Conservation (phyloP, 2,113 vertebrate species). For the Tetraodon nigroviridis region DNA sequence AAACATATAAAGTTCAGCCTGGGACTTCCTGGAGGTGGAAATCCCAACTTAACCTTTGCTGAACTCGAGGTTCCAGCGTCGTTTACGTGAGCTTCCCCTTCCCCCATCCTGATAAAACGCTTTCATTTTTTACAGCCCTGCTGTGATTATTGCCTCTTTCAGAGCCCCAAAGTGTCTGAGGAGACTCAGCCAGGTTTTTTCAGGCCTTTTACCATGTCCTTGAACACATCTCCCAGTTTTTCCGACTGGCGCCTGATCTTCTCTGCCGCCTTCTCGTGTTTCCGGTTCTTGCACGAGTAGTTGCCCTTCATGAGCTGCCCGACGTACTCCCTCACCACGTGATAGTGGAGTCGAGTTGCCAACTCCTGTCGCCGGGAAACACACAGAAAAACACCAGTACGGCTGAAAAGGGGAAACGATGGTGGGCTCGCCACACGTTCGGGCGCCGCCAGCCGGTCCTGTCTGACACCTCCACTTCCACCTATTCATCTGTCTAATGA, state of each 20-base stretch:
- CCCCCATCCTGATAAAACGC: not conserved
- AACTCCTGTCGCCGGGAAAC: conserved; percentile 52
- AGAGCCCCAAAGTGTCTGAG: not conserved
- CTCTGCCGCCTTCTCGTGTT: conserved; percentile 59
- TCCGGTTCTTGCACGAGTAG: conserved; percentile 70
- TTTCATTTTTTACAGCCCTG: not conserved
- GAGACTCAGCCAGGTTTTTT: not conserved
- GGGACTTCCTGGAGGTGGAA: not conserved
- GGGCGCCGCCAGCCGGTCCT: not conserved
- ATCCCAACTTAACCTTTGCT: not conserved
- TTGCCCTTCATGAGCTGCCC: conserved; percentile 72
- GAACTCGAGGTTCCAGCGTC: too few species aligned
- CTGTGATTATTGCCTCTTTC: too few species aligned
- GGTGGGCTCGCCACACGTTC: not conserved
- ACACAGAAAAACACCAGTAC: conserved; percentile 18
- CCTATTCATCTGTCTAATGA: conserved; percentile 25
- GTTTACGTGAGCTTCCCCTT: not conserved
- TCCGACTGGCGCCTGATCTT: conserved; percentile 64
- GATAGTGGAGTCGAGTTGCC: conserved; percentile 54
- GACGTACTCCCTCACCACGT: conserved; percentile 65
- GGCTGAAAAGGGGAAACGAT: not conserved
- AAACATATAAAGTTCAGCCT: too few species aligned
- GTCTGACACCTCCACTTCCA: conserved; percentile 27
- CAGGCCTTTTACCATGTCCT: conserved; percentile 57
- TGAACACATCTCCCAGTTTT: conserved; percentile 50